A percentile compares a stretch with the other conserved stretches of the same genome.
These are phyloP conservation scores for Epizoanthus fatuus DNA, from an alignment of 92 coral and sea anemone genomes.

Conservation along the genomic window DNA sequence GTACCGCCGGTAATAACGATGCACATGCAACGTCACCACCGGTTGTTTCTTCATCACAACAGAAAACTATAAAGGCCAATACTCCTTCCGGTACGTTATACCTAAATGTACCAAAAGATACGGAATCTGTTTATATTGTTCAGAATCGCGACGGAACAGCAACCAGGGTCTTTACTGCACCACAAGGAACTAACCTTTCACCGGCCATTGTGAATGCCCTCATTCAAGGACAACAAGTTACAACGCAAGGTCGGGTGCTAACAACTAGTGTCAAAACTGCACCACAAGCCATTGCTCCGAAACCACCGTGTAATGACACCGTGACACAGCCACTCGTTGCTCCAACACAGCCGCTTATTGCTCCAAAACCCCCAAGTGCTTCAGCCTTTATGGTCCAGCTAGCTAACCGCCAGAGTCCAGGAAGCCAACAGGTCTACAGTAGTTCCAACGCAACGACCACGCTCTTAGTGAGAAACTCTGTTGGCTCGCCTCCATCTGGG, in stretches of 20 bases:
- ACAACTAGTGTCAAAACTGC: neutral
- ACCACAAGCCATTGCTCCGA: conserved; percentile 42
- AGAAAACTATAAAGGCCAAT: neutral
- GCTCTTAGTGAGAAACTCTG: neutral
- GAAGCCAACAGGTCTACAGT: neutral
- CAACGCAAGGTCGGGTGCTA: neutral
- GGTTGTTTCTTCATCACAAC: neutral
- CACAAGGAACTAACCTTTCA: conserved; percentile 26
- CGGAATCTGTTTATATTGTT: conserved; percentile 26
- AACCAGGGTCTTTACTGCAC: conserved; percentile 29
- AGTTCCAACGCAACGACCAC: neutral
- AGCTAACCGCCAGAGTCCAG: neutral
- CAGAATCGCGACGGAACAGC: conserved; percentile 13
- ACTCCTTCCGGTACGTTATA: conserved; percentile 33
- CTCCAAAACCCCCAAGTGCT: neutral
- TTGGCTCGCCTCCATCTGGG: neutral
- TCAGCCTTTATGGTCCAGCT: neutral
- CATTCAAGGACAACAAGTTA: conserved; percentile 16
- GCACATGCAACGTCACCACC: neutral
- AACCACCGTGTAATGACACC: neutral
- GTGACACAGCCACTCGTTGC: neutral
- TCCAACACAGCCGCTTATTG: neutral
- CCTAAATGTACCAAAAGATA: conserved; percentile 17
- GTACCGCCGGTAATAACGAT: neutral
- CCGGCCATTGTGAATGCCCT: conserved; percentile 7